These are phyloP conservation scores for Scomberomorus guttatus DNA, from an alignment of 2,797 vertebrate species.

Conservation along the genomic window DNA sequence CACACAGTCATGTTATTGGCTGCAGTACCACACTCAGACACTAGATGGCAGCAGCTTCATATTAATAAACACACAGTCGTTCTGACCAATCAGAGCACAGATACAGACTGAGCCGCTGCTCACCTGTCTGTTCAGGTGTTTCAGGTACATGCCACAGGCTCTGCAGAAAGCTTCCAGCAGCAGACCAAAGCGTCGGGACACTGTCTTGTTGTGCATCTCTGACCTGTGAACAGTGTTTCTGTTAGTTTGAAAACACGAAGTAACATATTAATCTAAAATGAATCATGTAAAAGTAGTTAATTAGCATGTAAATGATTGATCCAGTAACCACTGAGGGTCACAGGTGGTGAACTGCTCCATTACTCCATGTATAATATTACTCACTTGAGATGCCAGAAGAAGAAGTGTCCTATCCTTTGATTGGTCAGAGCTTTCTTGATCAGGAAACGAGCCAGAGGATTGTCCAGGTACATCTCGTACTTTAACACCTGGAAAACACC, in stretches of 20 bases:
- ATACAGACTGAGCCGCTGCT: background rate
- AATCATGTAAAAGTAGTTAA: background rate
- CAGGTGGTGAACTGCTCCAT: background rate
- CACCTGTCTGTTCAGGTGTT: constrained; percentile 86
- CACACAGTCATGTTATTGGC: background rate
- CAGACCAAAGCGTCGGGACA: constrained; percentile 85
- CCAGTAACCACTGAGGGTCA: too few species aligned
- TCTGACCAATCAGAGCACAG: background rate
- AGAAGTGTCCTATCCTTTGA: constrained; percentile 89
- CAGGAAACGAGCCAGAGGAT: constrained; percentile 87
- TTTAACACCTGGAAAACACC: constrained; percentile 82
- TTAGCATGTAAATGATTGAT: background rate
- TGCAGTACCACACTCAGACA: background rate
- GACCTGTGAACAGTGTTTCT: constrained; percentile 69
- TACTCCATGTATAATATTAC: background rate
- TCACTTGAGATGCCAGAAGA: constrained; percentile 90
- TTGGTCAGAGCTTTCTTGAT: constrained; percentile 89
- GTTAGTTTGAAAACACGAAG: background rate
- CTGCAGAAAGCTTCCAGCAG: constrained; percentile 88
- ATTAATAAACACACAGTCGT: background rate
- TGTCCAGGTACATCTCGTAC: constrained; percentile 89
- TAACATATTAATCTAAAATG: background rate
- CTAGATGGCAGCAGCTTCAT: background rate
- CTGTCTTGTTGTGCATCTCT: constrained; percentile 89
- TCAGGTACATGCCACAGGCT: constrained; percentile 89